Conservation (phyloP, 2,113 vertebrate species). For the Hipposideros armiger region DNA sequence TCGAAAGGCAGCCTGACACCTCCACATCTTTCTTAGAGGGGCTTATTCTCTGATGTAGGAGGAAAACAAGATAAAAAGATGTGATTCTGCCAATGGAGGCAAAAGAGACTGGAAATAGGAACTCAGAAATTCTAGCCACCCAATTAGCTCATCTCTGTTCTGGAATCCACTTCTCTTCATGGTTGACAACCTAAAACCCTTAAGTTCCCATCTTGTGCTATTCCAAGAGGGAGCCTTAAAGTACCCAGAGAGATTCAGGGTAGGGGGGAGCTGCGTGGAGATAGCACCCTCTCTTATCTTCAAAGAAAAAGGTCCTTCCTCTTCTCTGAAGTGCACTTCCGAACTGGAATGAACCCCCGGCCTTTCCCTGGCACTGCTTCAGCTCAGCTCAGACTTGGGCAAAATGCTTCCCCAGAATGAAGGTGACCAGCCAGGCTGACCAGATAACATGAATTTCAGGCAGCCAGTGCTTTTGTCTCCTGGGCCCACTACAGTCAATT, state of each 20-base stretch:
- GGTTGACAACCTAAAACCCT: not conserved
- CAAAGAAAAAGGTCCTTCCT: slow-evolving; percentile 60
- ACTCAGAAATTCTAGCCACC: not conserved
- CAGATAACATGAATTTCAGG: not conserved
- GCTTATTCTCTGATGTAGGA: not conserved
- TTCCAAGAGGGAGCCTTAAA: not conserved
- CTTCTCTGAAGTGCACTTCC: slow-evolving; percentile 66
- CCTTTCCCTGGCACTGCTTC: slow-evolving; percentile 28
- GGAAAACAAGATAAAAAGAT: slow-evolving; percentile 27
- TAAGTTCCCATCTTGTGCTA: not conserved
- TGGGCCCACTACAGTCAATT: not conserved
- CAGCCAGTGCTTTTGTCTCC: not conserved
- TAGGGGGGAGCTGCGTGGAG: not conserved
- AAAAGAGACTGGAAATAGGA: not conserved
- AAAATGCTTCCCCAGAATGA: slow-evolving; percentile 19
- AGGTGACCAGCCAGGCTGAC: not conserved
- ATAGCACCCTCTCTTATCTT: slow-evolving; percentile 50
- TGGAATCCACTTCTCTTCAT: not conserved
- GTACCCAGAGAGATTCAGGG: not conserved
- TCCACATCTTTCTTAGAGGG: not conserved
- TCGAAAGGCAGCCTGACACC: not conserved
- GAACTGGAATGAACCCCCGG: not conserved
- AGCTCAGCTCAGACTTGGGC: slow-evolving; percentile 32
- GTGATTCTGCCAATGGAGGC: not conserved
- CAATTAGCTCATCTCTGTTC: not conserved